These are phyloP conservation scores for Adelosebastes latens DNA, from an alignment of 2,797 vertebrate species.

Conservation along the genomic window DNA sequence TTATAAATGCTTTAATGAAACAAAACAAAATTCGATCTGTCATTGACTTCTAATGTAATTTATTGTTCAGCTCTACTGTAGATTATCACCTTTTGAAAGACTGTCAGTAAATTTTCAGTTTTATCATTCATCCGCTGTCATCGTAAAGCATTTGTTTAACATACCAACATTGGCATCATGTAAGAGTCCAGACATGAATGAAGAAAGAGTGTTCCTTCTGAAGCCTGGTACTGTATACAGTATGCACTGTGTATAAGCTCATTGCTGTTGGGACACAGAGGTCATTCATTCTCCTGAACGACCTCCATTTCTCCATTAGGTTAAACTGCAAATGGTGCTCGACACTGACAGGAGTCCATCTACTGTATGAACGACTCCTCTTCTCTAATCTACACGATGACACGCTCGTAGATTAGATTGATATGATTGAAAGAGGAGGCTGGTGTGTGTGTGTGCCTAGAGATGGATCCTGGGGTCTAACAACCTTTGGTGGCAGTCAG, in stretches of 20 bases:
- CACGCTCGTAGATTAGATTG: slow-evolving; percentile 38
- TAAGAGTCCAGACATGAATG: background rate
- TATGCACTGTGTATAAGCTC: background rate
- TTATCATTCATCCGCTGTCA: background rate
- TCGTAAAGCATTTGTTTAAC: background rate
- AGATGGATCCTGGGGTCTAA: slow-evolving; percentile 12
- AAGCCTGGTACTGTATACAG: background rate
- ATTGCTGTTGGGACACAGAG: slow-evolving; percentile 10
- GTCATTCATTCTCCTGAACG: slow-evolving; percentile 24
- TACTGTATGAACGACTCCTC: slow-evolving; percentile 27
- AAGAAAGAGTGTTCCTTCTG: background rate
- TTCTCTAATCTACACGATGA: slow-evolving; percentile 58
- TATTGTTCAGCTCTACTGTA: background rate
- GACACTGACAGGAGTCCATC: slow-evolving; percentile 42
- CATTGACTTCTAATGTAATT: background rate
- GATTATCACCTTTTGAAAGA: background rate
- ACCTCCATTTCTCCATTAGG: slow-evolving; percentile 34
- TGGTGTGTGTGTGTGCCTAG: background rate
- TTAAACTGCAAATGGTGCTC: slow-evolving; percentile 30
- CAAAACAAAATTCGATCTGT: background rate
- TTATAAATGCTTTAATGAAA: too few species aligned
- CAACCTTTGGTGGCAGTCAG: slow-evolving; percentile 25
- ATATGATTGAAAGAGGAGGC: slow-evolving; percentile 34
- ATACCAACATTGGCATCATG: background rate
- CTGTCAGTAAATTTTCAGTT: background rate